Evolutionary conservation across 2,888 invertebrate genomes (phyloP).

Genomic region (Ypsolopha sequella): DNA sequence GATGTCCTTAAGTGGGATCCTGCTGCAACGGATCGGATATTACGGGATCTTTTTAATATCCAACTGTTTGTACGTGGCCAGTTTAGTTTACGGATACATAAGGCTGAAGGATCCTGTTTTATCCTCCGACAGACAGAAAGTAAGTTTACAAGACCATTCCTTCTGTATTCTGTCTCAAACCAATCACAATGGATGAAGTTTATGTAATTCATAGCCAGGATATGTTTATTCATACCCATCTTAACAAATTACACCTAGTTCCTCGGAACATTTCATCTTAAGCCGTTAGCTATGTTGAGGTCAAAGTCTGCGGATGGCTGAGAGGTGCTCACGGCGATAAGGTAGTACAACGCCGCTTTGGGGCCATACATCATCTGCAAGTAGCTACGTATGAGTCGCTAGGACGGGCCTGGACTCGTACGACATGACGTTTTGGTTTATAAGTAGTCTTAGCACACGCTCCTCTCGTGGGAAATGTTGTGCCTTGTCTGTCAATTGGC

Average conservation of each 20-base stretch:
- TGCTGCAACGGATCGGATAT: conserved; percentile 61
- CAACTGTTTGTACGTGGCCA: conserved; percentile 60
- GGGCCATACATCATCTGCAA: neutral
- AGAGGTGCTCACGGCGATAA: neutral
- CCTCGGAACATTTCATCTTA: conserved; percentile 22
- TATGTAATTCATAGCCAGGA: too few relatives aligned
- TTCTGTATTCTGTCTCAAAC: too few relatives aligned
- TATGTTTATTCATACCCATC: too few relatives aligned
- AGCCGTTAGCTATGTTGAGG: neutral
- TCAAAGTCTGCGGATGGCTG: neutral
- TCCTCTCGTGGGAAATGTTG: too few relatives aligned
- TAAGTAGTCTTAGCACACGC: too few relatives aligned
- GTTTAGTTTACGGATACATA: conserved; percentile 62
- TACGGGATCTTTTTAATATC: conserved; percentile 65
- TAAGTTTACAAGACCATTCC: too few relatives aligned
- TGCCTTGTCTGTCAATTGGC: too few relatives aligned
- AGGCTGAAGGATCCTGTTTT: conserved; percentile 55
- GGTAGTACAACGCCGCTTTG: neutral
- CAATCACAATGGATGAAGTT: too few relatives aligned
- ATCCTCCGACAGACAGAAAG: conserved; percentile 35
- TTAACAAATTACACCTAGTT: too few relatives aligned
- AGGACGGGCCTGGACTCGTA: too few relatives aligned
- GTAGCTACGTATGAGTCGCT: too few relatives aligned
- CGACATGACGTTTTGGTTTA: too few relatives aligned
- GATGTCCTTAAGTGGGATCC: conserved; percentile 67